Base-by-base conservation (phyloP, 2,797 vertebrate species). In the Enteromius radiatus region DNA sequence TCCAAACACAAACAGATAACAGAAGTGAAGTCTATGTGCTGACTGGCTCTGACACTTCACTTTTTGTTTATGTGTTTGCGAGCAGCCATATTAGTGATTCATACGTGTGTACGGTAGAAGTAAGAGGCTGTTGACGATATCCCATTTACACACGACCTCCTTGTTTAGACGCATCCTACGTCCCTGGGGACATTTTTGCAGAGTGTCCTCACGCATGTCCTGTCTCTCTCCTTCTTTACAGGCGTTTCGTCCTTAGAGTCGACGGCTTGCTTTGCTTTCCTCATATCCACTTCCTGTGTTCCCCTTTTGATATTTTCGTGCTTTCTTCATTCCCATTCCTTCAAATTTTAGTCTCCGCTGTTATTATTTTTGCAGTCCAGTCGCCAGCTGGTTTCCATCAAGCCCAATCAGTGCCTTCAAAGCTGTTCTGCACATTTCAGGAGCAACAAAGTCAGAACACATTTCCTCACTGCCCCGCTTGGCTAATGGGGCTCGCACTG, bases 331-430 rank as follows among this genome's bases (percentile, higher is more conserved):
- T 67, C 80, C 54, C 76, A 83, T 85, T 80, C 41, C 67, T 84
- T 81, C 64, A 76, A 33, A 83, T 88, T 86, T 85, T 88, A 85
- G 83, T 90, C 86, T 86, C 88, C 79, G 76, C 77, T 79, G 85
- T 86, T 89, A 82, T 90, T 90, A 86, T 87, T 87, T 87, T 89
- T 85, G 84, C 81, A 76, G 75, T 89, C 86, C 86, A 87, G 87
- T 79, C 82, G 56, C 86, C 87, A 88, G 88, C 89, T 90, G 90
- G 87, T 84, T 89, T 87, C 84, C 87, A 91, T 91, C 88, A 89
- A 64, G 76, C 43, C 85, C 88, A 91, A 91, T 89, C 88, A 90
- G 85, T 77, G 81, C 79, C 78, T 84, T 84, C 77, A 31, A 88
- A 88, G 79, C 85, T 87, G 85, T 81, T 88, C 86, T 81, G 83